Evolutionary conservation across 2,888 invertebrate species (phyloP).

Genomic region (Laothoe populi): DNA sequence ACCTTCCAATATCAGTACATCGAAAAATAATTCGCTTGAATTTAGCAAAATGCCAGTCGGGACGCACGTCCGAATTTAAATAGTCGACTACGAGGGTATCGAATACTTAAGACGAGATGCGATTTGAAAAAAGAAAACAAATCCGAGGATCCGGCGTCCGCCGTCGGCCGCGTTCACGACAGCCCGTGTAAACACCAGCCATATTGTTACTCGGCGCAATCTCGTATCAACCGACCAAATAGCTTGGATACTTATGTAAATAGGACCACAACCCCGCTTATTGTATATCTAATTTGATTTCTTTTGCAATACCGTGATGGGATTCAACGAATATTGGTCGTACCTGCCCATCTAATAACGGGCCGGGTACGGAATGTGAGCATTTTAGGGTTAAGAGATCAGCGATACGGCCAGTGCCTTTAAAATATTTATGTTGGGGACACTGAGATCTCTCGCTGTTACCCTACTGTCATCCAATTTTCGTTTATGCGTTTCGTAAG

Average conservation of each 20-base stretch:
- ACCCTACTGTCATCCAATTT: slow-evolving; percentile 81
- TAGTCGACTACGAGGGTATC: slow-evolving; percentile 19
- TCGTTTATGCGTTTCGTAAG: slow-evolving; percentile 82
- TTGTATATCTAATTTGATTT: slow-evolving; percentile 85
- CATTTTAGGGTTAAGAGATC: slow-evolving; percentile 76
- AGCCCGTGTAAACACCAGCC: slow-evolving; percentile 59
- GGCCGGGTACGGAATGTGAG: slow-evolving; percentile 60
- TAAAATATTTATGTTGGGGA: slow-evolving; percentile 82
- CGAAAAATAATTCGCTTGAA: neutral
- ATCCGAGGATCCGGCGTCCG: slow-evolving; percentile 45
- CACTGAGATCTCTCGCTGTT: slow-evolving; percentile 55
- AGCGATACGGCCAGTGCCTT: slow-evolving; percentile 75
- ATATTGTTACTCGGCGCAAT: slow-evolving; percentile 79
- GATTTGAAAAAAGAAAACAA: slow-evolving; percentile 46
- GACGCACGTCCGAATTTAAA: slow-evolving; percentile 22
- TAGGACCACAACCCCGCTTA: slow-evolving; percentile 78
- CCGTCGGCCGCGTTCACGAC: slow-evolving; percentile 46
- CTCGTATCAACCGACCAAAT: slow-evolving; percentile 80
- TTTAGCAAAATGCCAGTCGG: neutral
- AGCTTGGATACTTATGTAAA: slow-evolving; percentile 83
- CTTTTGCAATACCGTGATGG: slow-evolving; percentile 81
- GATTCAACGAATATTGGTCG: slow-evolving; percentile 74
- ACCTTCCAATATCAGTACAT: slow-evolving; percentile 1
- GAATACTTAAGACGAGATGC: slow-evolving; percentile 35
- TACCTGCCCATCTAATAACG: slow-evolving; percentile 77